Conservation (phyloP, 2,888 invertebrate genomes). For the Sceliomorpha sp. region DNA sequence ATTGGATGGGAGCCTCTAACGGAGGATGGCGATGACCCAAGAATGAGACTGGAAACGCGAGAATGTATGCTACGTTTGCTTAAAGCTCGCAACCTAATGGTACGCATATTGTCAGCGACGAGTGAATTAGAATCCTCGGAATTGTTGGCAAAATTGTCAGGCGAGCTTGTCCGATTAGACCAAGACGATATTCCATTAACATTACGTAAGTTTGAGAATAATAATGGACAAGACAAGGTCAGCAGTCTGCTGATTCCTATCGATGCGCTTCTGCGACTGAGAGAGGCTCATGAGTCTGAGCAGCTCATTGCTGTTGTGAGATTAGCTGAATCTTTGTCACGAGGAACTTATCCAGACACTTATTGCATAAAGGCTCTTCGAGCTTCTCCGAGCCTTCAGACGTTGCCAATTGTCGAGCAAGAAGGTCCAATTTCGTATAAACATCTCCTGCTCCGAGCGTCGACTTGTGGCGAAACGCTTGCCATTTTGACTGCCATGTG, state of each 20-base stretch:
- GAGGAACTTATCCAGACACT: constrained; percentile 64
- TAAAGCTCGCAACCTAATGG: constrained; percentile 69
- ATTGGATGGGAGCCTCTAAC: constrained; percentile 74
- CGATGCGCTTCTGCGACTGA: constrained; percentile 74
- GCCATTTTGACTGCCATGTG: constrained; percentile 74
- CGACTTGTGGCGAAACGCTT: constrained; percentile 77
- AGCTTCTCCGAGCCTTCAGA: constrained; percentile 62
- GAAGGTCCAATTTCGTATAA: constrained; percentile 70
- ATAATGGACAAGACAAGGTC: constrained; percentile 62
- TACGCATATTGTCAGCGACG: constrained; percentile 72
- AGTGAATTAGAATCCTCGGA: constrained; percentile 64
- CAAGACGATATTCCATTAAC: constrained; percentile 65
- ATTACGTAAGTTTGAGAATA: constrained; percentile 65
- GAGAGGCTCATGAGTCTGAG: constrained; percentile 73
- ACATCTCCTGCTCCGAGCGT: constrained; percentile 70
- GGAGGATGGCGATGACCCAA: constrained; percentile 61
- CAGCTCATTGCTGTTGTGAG: constrained; percentile 71
- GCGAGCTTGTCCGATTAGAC: constrained; percentile 66
- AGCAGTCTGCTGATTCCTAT: constrained; percentile 74
- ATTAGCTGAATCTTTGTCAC: constrained; percentile 69
- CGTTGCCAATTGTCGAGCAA: constrained; percentile 66
- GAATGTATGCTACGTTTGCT: constrained; percentile 72
- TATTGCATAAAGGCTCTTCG: constrained; percentile 69
- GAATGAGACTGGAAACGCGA: constrained; percentile 72
- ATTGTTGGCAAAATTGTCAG: constrained; percentile 64